A percentile compares a stretch with the other conserved stretches of the same genome.
These are phyloP conservation scores for Electrophaes corylata DNA, from an alignment of 2,888 invertebrate genomes.

Conservation along the genomic window DNA sequence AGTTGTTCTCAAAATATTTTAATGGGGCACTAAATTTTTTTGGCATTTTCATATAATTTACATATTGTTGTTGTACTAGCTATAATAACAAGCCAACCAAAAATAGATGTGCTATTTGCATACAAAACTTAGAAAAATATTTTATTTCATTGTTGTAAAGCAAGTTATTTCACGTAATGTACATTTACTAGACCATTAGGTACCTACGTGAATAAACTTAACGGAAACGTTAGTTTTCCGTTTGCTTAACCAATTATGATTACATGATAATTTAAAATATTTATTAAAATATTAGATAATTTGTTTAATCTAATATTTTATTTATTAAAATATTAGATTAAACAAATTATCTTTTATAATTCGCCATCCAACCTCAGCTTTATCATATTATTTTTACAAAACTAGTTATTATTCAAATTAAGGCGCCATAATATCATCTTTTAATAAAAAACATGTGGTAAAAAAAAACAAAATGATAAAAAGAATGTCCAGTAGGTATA, in stretches of 20 bases:
- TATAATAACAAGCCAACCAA: too few species aligned
- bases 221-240: background rate
- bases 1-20: too few species aligned
- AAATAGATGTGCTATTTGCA: too few species aligned
- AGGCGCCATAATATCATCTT: background rate
- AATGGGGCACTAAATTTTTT: too few species aligned
- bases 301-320: background rate
- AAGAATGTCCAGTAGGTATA: constrained; percentile 3
- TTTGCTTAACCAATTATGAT: background rate
- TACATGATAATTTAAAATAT: background rate
- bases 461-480: background rate
- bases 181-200: background rate
- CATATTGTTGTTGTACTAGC: too few species aligned
- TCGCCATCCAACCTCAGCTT: too few species aligned
- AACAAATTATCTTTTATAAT: background rate
- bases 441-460: background rate
- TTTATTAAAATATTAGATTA: too few species aligned
- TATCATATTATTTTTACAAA: too few species aligned
- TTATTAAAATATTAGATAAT: background rate
- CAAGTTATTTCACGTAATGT: background rate
- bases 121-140: too few species aligned
- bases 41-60: too few species aligned
- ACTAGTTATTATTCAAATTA: too few species aligned
- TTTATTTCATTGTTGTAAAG: background rate
- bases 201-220: background rate